These are phyloP conservation scores for Alviniconcha strummeri DNA, from an alignment of 2,888 invertebrate species.

Conservation along the genomic window DNA sequence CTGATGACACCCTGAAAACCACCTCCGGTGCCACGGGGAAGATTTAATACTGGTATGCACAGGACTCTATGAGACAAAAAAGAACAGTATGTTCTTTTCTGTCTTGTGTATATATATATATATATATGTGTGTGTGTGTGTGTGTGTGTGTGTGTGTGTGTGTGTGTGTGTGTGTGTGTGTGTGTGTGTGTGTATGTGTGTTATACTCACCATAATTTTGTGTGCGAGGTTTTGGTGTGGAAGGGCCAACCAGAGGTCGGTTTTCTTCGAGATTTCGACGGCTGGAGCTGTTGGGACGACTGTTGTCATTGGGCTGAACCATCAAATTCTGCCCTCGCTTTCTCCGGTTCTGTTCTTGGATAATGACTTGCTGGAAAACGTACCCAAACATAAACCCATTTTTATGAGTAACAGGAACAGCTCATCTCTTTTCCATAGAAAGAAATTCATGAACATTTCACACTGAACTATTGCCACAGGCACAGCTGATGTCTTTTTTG, in stretches of 20 bases:
- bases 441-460: too few species aligned
- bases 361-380: slow-evolving; percentile 52
- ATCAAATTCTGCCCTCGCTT: slow-evolving; percentile 55
- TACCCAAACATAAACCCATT: neutral
- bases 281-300: slow-evolving; percentile 54
- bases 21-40: too few species aligned
- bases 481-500: too few species aligned
- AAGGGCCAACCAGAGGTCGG: slow-evolving; percentile 55
- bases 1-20: too few species aligned
- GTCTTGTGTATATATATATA: too few species aligned
- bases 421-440: too few species aligned
- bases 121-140: neutral
- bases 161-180: neutral
- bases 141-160: neutral
- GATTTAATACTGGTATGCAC: too few species aligned
- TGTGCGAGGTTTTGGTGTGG: slow-evolving; percentile 52
- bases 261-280: slow-evolving; percentile 57
- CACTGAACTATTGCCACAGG: neutral
- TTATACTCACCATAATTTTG: slow-evolving; percentile 54
- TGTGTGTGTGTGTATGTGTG: neutral
- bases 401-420: neutral
- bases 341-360: slow-evolving; percentile 55
- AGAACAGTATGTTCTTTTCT: too few species aligned
- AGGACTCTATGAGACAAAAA: too few species aligned
- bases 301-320: slow-evolving; percentile 62